A percentile compares a stretch with the other conserved stretches of the same genome.
Evolutionary conservation across 2,888 invertebrate species (phyloP).

Genomic region (Acheta domesticus): DNA sequence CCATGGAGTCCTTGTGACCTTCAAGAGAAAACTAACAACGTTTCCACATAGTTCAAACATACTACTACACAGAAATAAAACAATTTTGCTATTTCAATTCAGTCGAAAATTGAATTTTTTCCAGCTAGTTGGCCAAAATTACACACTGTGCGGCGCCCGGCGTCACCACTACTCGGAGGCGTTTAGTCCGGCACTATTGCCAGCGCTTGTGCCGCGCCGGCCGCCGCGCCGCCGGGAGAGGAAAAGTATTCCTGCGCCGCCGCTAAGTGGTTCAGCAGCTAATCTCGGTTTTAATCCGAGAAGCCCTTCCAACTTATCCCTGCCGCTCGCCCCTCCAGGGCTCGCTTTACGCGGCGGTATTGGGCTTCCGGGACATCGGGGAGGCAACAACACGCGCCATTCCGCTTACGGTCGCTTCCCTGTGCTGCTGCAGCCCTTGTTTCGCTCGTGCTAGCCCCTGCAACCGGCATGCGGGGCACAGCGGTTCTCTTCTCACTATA

Average conservation of each 20-base stretch:
- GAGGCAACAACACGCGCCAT: not conserved
- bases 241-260: not conserved
- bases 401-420: not conserved
- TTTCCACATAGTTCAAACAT: too few species aligned
- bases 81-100: too few species aligned
- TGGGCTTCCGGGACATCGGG: not conserved
- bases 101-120: too few species aligned
- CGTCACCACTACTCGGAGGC: too few species aligned
- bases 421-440: not conserved
- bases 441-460: too few species aligned
- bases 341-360: not conserved
- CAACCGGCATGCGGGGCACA: too few species aligned
- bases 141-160: too few species aligned
- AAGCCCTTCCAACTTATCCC: not conserved
- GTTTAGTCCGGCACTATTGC: not conserved
- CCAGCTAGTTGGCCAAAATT: too few species aligned
- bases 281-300: slow-evolving; percentile 18
- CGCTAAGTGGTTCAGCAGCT: slow-evolving; percentile 18
- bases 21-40: too few species aligned
- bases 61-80: too few species aligned
- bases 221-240: not conserved
- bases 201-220: not conserved
- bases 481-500: too few species aligned
- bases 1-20: too few species aligned
- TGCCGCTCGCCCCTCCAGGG: not conserved